These are phyloP conservation scores for Sandelia bainsii DNA, from an alignment of 2,797 vertebrate species.

Conservation along the genomic window DNA sequence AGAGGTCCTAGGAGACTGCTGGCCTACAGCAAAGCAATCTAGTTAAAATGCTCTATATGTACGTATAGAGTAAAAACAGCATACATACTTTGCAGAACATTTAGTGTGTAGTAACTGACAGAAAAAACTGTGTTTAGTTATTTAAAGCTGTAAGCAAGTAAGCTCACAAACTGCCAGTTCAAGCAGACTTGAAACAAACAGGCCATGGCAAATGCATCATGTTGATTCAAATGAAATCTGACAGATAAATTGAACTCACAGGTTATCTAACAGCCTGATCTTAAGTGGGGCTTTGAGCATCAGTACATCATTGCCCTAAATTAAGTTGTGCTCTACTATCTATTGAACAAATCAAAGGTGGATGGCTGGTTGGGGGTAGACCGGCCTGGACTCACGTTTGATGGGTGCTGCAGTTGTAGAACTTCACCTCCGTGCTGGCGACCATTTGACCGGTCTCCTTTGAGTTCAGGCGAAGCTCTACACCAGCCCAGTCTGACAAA, in stretches of 20 bases:
- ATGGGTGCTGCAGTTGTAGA: constrained; percentile 98
- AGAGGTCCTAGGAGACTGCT: constrained; percentile 28
- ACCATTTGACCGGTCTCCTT: constrained; percentile 93
- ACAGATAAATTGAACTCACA: constrained; percentile 73
- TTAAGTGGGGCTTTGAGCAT: constrained; percentile 68
- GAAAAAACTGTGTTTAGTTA: constrained; percentile 5
- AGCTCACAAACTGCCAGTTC: constrained; percentile 56
- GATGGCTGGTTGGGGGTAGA: not conserved
- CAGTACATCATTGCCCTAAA: constrained; percentile 76
- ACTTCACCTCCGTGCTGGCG: constrained; percentile 96
- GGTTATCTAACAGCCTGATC: constrained; percentile 74
- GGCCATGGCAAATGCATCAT: constrained; percentile 63
- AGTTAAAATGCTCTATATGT: constrained; percentile 24
- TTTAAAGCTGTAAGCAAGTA: constrained; percentile 39
- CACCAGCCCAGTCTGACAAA: constrained; percentile 91
- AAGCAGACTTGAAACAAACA: constrained; percentile 61
- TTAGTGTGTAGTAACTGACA: not conserved
- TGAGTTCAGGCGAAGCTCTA: constrained; percentile 92
- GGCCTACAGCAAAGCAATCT: constrained; percentile 24
- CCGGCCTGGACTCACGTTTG: constrained; percentile 88
- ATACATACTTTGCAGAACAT: not conserved
- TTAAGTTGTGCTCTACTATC: constrained; percentile 63
- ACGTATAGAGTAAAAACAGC: constrained; percentile 2
- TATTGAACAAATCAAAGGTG: constrained; percentile 63
- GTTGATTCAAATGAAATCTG: constrained; percentile 75